Base-by-base conservation (phyloP, 2,113 vertebrate genomes). In the Macquaria ambigua region DNA sequence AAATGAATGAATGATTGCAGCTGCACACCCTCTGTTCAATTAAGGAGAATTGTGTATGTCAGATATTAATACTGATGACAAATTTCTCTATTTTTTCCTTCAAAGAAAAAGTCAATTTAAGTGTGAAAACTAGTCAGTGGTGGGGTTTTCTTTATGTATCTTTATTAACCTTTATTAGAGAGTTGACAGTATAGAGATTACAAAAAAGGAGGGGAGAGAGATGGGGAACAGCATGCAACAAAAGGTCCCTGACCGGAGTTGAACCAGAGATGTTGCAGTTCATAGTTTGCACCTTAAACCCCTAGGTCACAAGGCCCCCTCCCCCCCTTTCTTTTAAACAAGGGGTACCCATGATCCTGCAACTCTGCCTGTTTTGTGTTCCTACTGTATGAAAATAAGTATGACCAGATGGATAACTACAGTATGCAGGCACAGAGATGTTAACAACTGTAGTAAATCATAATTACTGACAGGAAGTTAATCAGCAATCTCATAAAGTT, bases 391-490 rank as follows among this genome's bases (percentile, higher is more conserved):
- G 66, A 34, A 62, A 68, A 79, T 25, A 58, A 11, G 25, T 39
- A 15, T 48, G 21, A 67, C 31, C 43, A 84, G 76, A 74, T 74
- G 70, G 59, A 68, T 50, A 28, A 41, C 28, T 31, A 28, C 23
- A 71, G 23, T 41, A 21, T 8, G 5, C 25, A 23, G 23, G 31
- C 41, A 5, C 41, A 50, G 8, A 39, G 74, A 63, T 0, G 0
- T 67, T 20, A 7, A 31, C 7, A 21, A 21, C 4, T 8, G 34
- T 25, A n/a, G 39, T 31, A 23, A 43, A 62, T 66, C 62, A 39
- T 43, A 55, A 59, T 61, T 7, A 11, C 28, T 41, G 31, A 61
- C 21, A 61, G 39, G n/a, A 43, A 16, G 31, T 53, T 61, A 37
- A 14, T 12, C 48, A 25, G 79, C 39, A 48, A 70, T 31, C 53